phyloP scores from a whole-genome alignment of 1,140 invertebrate species.

The Trichonephila clavipes region DNA sequence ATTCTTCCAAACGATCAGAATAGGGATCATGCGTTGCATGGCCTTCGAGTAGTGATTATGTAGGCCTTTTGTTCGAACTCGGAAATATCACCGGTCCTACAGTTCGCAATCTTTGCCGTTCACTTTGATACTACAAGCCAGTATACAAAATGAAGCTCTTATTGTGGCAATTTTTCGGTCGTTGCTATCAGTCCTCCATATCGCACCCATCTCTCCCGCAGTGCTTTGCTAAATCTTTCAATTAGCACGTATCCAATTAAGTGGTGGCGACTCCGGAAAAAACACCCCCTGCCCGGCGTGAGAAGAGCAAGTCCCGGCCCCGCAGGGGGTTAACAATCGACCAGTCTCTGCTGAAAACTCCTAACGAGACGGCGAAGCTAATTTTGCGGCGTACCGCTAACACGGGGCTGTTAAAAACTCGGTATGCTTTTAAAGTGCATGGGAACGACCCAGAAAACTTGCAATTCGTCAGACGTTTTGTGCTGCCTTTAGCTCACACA shows the following conservation, averaged over 20 bases:
- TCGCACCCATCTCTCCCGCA: too few species aligned
- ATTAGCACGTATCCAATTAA: slow-evolving; percentile 41
- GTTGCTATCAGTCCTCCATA: background rate
- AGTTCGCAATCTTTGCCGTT: too few species aligned
- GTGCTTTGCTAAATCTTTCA: slow-evolving; percentile 17
- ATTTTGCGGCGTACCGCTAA: slow-evolving; percentile 35
- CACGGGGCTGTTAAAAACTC: slow-evolving; percentile 9
- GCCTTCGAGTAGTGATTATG: too few species aligned
- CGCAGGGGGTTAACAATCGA: slow-evolving; percentile 54
- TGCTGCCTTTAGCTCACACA: too few species aligned
- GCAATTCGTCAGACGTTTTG: slow-evolving; percentile 25
- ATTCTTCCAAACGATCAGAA: too few species aligned
- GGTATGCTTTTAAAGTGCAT: slow-evolving; percentile 26
- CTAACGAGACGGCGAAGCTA: background rate
- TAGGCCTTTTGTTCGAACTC: too few species aligned
- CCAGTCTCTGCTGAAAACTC: background rate
- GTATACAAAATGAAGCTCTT: too few species aligned
- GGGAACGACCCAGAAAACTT: background rate
- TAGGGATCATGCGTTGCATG: too few species aligned
- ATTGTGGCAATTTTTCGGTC: too few species aligned
- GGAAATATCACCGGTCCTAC: too few species aligned
- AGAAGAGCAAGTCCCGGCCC: background rate
- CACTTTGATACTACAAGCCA: too few species aligned
- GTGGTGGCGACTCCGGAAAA: slow-evolving; percentile 7
- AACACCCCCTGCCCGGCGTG: background rate